These are phyloP conservation scores for Myopa tessellatipennis DNA, from an alignment of 2,888 invertebrate genomes.

Conservation along the genomic window DNA sequence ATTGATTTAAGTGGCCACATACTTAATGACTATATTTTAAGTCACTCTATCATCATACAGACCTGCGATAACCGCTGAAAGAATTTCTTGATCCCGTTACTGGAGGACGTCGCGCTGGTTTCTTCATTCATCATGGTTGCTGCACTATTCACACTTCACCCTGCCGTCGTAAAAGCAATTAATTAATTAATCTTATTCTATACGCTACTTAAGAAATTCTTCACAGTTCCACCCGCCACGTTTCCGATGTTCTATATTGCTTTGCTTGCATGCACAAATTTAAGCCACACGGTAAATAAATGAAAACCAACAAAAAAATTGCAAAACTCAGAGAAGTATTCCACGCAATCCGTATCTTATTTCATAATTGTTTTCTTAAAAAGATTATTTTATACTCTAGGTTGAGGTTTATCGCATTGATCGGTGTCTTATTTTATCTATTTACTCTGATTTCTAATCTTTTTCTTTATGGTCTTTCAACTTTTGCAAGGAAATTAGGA, in stretches of 20 bases:
- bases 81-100: constrained; percentile 63
- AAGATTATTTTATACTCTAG: background rate
- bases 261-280: background rate
- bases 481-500: constrained; percentile 11
- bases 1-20: no score
- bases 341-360: background rate
- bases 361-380: background rate
- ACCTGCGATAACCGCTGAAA: constrained; percentile 68
- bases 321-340: constrained; percentile 3
- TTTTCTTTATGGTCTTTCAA: constrained; percentile 13
- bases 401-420: background rate
- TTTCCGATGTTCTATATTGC: constrained; percentile 11
- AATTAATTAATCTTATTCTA: background rate
- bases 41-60: constrained; percentile 8
- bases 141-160: constrained; percentile 10
- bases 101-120: constrained; percentile 58
- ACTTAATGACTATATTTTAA: no score
- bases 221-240: constrained; percentile 17
- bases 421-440: background rate
- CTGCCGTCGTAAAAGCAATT: background rate
- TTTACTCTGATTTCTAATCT: constrained; percentile 2
- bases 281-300: background rate
- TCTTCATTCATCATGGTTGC: constrained; percentile 67
- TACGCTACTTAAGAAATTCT: background rate
- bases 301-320: background rate